Evolutionary conservation across 2,113 vertebrate species (phyloP).

Genomic region (Siniperca knerii): DNA sequence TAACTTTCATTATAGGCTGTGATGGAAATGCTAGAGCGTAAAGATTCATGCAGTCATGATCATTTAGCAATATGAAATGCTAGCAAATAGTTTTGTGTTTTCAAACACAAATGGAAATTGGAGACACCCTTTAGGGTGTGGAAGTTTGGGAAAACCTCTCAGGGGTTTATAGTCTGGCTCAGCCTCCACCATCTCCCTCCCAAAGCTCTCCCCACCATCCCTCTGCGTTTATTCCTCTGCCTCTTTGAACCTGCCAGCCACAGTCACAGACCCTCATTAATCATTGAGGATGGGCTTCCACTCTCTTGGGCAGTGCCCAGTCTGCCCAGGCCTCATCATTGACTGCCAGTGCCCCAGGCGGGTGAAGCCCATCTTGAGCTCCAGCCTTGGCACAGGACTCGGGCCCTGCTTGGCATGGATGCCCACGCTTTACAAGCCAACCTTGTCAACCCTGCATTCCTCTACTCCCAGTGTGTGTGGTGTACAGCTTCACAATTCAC

Average conservation of each 20-base stretch:
- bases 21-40: background rate
- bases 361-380: conserved; percentile 65
- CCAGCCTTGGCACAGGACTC: conserved; percentile 59
- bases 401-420: conserved; percentile 61
- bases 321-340: conserved; percentile 26
- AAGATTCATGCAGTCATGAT: background rate
- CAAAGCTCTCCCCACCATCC: background rate
- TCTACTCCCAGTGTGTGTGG: conserved; percentile 31
- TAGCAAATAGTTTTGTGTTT: conserved; percentile 35
- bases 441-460: conserved; percentile 64
- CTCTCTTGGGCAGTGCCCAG: conserved; percentile 57
- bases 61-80: conserved; percentile 27
- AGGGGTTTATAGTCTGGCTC: conserved; percentile 10
- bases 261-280: conserved; percentile 62
- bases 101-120: conserved; percentile 46
- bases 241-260: conserved; percentile 52
- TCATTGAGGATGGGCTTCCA: conserved; percentile 54
- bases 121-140: conserved; percentile 17
- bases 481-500: background rate
- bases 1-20: background rate
- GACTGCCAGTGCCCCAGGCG: conserved; percentile 54
- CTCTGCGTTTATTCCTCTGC: conserved; percentile 25
- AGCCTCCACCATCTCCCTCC: background rate
- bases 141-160: conserved; percentile 21
- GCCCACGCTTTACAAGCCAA: conserved; percentile 48